phyloP scores from a whole-genome alignment of 2,888 invertebrate species.

The Hololepta plana region DNA sequence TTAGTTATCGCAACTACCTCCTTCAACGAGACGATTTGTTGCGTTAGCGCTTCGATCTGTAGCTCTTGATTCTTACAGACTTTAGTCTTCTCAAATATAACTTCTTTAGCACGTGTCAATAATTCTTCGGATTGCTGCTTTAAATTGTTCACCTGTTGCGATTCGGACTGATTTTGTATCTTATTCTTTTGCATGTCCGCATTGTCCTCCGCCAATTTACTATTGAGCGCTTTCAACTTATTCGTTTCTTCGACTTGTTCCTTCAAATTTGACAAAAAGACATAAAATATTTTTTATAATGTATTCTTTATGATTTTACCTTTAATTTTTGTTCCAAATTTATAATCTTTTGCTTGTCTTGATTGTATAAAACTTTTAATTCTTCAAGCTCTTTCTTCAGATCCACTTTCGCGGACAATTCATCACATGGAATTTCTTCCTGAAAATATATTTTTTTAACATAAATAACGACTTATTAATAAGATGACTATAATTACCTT shows the following conservation, averaged over 20 bases:
- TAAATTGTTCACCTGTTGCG: slow-evolving; percentile 19
- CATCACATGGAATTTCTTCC: too few species aligned
- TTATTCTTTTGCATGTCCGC: slow-evolving; percentile 18
- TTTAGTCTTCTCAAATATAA: slow-evolving; percentile 60
- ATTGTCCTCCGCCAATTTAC: slow-evolving; percentile 20
- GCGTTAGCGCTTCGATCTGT: slow-evolving; percentile 52
- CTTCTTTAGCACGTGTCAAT: slow-evolving; percentile 45
- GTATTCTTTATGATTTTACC: background rate
- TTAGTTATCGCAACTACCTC: slow-evolving; percentile 70
- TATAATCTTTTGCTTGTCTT: slow-evolving; percentile 2
- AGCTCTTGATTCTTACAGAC: slow-evolving; percentile 61
- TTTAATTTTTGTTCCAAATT: background rate
- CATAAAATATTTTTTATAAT: slow-evolving; percentile 1
- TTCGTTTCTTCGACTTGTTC: slow-evolving; percentile 35
- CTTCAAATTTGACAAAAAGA: too few species aligned
- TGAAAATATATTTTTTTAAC: too few species aligned
- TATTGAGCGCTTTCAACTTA: slow-evolving; percentile 13
- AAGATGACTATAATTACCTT: slow-evolving; percentile 12
- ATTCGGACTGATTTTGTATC: slow-evolving; percentile 17
- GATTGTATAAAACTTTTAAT: background rate
- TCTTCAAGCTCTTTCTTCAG: background rate
- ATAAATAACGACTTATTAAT: too few species aligned
- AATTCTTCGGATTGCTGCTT: slow-evolving; percentile 32
- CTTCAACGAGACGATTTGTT: slow-evolving; percentile 58
- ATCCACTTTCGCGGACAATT: background rate